Conservation (phyloP, 2,113 vertebrate species). For the Cygnus buccinator region DNA sequence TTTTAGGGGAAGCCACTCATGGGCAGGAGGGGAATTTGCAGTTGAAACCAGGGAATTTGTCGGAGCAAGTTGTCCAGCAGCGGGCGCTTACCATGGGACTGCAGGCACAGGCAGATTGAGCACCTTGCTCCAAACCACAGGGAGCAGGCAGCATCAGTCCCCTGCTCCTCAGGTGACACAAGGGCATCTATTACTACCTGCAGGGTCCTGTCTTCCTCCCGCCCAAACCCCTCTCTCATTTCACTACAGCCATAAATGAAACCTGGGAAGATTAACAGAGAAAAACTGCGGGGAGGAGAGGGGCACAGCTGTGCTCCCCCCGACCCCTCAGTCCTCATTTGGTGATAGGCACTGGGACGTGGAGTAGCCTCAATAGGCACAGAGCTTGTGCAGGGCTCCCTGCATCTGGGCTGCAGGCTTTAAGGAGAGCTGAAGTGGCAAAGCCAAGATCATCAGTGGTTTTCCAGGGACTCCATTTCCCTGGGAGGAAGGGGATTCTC, state of each 20-base stretch:
- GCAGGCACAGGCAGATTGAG: background rate
- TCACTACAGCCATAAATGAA: background rate
- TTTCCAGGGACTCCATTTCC: background rate
- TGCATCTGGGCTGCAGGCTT: background rate
- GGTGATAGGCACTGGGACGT: accelerated
- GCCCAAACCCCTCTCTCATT: background rate
- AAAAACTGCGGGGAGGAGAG: accelerated
- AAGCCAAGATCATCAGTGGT: background rate
- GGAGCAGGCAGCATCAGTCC: background rate
- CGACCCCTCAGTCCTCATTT: accelerated
- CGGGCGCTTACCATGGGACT: accelerated
- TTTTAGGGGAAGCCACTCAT: background rate
- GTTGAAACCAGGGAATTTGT: background rate
- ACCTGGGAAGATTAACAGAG: background rate
- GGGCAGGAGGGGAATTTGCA: background rate
- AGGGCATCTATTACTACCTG: background rate
- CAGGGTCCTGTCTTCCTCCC: background rate
- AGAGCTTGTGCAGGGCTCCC: background rate
- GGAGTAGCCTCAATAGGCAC: background rate
- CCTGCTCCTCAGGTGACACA: accelerated
- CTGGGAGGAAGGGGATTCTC: background rate
- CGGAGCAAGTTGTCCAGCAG: background rate
- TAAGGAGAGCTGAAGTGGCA: background rate
- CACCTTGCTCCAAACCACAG: accelerated
- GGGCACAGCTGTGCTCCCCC: background rate